Evolutionary conservation across 2,888 invertebrate species (phyloP), one percentile per base, ranked within the genome.

Genomic region (Archips xylosteana): DNA sequence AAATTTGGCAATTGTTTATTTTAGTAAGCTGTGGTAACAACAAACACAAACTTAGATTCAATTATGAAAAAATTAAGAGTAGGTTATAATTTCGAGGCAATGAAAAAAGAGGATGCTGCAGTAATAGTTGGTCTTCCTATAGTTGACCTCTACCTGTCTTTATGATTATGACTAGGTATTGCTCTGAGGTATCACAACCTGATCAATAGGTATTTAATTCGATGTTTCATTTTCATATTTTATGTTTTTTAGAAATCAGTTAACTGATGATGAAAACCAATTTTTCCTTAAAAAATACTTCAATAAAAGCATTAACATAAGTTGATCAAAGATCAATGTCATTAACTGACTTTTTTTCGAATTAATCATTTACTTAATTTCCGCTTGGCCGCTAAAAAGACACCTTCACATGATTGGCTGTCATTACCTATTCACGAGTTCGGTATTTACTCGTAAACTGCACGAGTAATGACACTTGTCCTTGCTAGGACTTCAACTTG

Each of bases 1-100:
- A 45, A 69, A 60, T 60, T 74, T 51, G 32, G 64, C 13, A 34
- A 6, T 57, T 69, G 64, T 69, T 65, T 73, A 64, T 64, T 69
- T 69, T 64, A 49, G 59, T 1, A 10, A 47, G 10, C 13, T 51
- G 39, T 6, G 34, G 51, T 65, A 51, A 36, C 9, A 13, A 32
- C 32, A 57, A 32, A 57, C 12, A 12, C 32, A 57, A 15, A 54
- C 54, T 54, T 49, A n/a, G 13, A 49, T n/a, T 49, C 49, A 49
- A 49, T 49, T 49, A n/a, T 13, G 45, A 10, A 45, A 45, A 12
- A 3, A 45, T 12, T 45, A 39, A 4, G 45, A 10, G 3, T 1
- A 12, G 10, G 3, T 45, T 45, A 12, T 45, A 45, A 42, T 9
- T 9, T 42, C 42, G 42, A 42, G 42, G 9, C 42, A 42, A 42